These are phyloP conservation scores for Xenopus laevis DNA, from an alignment of 2,113 vertebrate genomes.

Conservation along the genomic window DNA sequence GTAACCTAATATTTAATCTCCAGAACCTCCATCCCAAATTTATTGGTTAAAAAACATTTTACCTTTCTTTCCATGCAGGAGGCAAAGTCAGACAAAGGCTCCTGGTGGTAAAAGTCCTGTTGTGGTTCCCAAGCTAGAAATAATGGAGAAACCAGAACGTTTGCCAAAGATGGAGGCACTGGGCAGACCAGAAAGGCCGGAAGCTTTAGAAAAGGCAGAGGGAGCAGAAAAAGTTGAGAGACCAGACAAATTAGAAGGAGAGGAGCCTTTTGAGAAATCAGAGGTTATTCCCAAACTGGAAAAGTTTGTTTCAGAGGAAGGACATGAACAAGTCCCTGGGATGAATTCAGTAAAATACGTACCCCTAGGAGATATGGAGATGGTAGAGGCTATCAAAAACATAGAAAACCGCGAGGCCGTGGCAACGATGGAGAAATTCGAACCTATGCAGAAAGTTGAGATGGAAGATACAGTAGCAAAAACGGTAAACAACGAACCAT, in stretches of 20 bases:
- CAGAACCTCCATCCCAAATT: no score
- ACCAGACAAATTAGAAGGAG: constrained; percentile 39
- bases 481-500: constrained; percentile 6
- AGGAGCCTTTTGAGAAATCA: constrained; percentile 18
- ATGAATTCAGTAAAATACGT: constrained; percentile 1
- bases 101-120: constrained; percentile 42
- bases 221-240: not conserved
- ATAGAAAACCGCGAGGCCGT: not conserved
- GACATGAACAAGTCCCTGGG: not conserved
- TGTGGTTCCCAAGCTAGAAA: constrained; percentile 22
- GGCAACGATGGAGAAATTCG: not conserved
- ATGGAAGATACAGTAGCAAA: not conserved
- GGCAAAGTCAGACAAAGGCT: constrained; percentile 62
- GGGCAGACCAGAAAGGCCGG: constrained; percentile 43
- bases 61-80: constrained; percentile 28
- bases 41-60: no score
- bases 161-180: constrained; percentile 21
- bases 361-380: constrained; percentile 5
- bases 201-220: not conserved
- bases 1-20: no score
- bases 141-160: constrained; percentile 41
- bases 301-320: constrained; percentile 2
- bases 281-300: constrained; percentile 32
- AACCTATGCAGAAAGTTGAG: not conserved
- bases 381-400: not conserved